phyloP scores from a whole-genome alignment of 2,888 invertebrate species.

The Unio pictorum region DNA sequence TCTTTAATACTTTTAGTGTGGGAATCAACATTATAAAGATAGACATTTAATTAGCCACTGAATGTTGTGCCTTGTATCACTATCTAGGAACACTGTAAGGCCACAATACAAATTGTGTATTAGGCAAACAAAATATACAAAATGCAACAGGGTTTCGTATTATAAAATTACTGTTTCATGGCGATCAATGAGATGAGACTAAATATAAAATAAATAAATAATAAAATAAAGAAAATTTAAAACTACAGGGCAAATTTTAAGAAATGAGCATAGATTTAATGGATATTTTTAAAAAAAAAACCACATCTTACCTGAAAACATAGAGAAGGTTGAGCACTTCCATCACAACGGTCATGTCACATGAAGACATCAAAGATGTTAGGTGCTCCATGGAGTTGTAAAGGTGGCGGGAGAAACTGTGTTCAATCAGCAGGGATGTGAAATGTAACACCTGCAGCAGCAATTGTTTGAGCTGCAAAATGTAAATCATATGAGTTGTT shows the following conservation, averaged over 20 bases:
- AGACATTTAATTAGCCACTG: too few species aligned
- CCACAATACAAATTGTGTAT: too few species aligned
- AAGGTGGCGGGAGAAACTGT: conserved; percentile 88
- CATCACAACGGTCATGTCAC: conserved; percentile 87
- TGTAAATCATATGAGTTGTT: background rate
- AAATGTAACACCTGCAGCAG: conserved; percentile 84
- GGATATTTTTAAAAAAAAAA: background rate
- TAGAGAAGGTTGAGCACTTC: conserved; percentile 88
- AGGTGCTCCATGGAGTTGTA: conserved; percentile 91
- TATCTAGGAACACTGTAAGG: too few species aligned
- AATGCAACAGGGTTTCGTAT: too few species aligned
- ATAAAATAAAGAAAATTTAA: background rate
- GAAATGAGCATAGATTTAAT: background rate
- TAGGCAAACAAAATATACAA: too few species aligned
- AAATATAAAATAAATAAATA: background rate
- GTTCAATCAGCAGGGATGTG: conserved; percentile 87
- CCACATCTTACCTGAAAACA: conserved; percentile 78
- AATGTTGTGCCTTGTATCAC: too few species aligned
- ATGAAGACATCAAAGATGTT: conserved; percentile 82
- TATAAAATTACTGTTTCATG: too few species aligned
- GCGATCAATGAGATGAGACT: too few species aligned
- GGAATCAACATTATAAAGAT: too few species aligned
- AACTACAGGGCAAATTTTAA: background rate
- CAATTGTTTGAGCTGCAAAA: conserved; percentile 79
- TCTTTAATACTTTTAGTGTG: too few species aligned